Evolutionary conservation across 1,140 invertebrate genomes (phyloP), one percentile per base, ranked within the genome.

Genomic region (Colletes gigas): DNA sequence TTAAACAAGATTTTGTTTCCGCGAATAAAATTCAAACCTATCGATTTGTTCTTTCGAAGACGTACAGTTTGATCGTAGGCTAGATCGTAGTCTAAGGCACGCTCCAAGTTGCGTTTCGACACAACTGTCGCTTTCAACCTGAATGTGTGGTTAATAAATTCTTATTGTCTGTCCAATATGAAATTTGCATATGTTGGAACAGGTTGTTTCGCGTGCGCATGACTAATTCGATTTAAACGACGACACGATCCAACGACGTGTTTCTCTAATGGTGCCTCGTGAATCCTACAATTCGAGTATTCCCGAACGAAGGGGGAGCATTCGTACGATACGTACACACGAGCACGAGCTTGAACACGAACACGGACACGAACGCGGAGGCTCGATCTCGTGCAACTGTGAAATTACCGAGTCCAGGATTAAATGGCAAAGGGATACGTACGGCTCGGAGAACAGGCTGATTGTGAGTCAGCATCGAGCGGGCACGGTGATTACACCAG

Each of bases 381-480:
- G 39, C 52, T 39, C 15, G 65, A 77, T 44, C 62, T 60, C 73
- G 52, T 19, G 62, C 52, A 63, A 19, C 65, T 59, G 52, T 14
- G 65, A 69, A 77, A 77, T 69, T 69, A 59, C 74, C 47, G 57
- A 19, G 74, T 77, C 68, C 74, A 21, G 74, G 74, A 77, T 77
- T 77, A 77, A 77, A 77, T 77, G 74, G 74, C 74, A 77, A 77
- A 77, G 74, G 54, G 50, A 47, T 77, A 77, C 63, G 73, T 75
- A 76, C 63, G 39, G 74, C 65, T 50, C n/a, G 4, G 54, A 47
- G 52, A 59, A 41, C 65, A 69, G 41, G 74, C 74, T 77, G 74
- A 77, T 77, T 77, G 54, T 77, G 74, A 77, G 52, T 77, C 74
- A 77, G 74, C 65, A 77, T 68, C 65, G 54, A 67, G 62, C 50